Evolutionary conservation across 64 coral and sea anemone genomes (phyloP).

Genomic region (Montipora cactus): DNA sequence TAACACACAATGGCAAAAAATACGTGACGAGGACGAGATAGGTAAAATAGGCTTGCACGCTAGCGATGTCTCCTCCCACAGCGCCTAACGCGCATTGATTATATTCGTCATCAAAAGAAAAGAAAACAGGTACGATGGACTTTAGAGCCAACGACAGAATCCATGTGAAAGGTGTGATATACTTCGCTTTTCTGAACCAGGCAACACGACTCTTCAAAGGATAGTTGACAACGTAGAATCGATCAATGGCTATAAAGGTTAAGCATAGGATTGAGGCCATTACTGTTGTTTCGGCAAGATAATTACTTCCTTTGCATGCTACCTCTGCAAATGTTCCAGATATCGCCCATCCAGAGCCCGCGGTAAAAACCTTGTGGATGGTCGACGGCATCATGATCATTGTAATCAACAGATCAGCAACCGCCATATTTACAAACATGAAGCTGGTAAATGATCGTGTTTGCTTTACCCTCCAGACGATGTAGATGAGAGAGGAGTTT

Average conservation of each 20-base stretch:
- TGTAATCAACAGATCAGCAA: conserved; percentile 44
- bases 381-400: conserved; percentile 34
- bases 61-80: background rate
- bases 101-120: background rate
- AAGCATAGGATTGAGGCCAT: conserved; percentile 49
- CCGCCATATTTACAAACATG: conserved; percentile 56
- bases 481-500: background rate
- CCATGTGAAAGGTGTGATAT: conserved; percentile 35
- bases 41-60: background rate
- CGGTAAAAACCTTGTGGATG: background rate
- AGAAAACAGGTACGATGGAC: conserved; percentile 13
- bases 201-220: background rate
- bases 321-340: background rate
- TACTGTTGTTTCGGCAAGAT: background rate
- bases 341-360: background rate
- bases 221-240: conserved; percentile 36
- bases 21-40: conserved; percentile 48
- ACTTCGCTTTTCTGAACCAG: conserved; percentile 57
- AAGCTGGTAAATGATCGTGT: background rate
- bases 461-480: background rate
- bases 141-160: background rate
- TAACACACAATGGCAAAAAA: conserved; percentile 41
- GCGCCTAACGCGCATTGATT: background rate
- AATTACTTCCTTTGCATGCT: background rate
- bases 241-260: conserved; percentile 22